phyloP scores from a whole-genome alignment of 1,140 invertebrate species.

The Drosophila kikkawai region DNA sequence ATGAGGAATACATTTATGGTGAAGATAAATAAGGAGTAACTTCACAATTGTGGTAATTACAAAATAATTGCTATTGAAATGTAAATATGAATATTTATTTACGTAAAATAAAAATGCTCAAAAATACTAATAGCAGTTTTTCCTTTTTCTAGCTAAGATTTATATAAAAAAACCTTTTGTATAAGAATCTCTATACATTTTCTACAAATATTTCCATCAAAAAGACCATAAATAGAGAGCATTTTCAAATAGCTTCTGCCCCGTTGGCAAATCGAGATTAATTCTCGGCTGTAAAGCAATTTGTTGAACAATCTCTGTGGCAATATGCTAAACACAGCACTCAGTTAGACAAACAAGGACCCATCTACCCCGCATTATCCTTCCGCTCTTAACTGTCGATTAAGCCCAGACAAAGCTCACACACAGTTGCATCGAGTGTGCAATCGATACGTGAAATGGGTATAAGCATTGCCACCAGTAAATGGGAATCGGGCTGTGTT shows the following conservation, averaged over 20 bases:
- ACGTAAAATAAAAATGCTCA: no score
- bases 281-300: constrained; percentile 36
- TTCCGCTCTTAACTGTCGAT: constrained; percentile 34
- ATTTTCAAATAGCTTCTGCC: background rate
- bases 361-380: background rate
- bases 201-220: background rate
- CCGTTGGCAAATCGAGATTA: constrained; percentile 10
- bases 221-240: background rate
- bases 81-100: background rate
- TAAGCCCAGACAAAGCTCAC: constrained; percentile 33
- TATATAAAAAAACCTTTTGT: background rate
- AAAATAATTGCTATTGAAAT: background rate
- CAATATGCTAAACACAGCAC: constrained; percentile 52
- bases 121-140: no score
- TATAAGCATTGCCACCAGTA: background rate
- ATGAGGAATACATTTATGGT: background rate
- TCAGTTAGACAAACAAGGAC: constrained; percentile 44
- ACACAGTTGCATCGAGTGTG: constrained; percentile 9
- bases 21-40: background rate
- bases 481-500: constrained; percentile 3
- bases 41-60: background rate
- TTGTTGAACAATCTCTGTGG: constrained; percentile 39
- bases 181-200: background rate
- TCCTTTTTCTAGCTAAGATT: background rate
- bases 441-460: constrained; percentile 31